These are phyloP conservation scores for Hoplostethus atlanticus DNA, from an alignment of 2,797 vertebrate species.

Conservation along the genomic window DNA sequence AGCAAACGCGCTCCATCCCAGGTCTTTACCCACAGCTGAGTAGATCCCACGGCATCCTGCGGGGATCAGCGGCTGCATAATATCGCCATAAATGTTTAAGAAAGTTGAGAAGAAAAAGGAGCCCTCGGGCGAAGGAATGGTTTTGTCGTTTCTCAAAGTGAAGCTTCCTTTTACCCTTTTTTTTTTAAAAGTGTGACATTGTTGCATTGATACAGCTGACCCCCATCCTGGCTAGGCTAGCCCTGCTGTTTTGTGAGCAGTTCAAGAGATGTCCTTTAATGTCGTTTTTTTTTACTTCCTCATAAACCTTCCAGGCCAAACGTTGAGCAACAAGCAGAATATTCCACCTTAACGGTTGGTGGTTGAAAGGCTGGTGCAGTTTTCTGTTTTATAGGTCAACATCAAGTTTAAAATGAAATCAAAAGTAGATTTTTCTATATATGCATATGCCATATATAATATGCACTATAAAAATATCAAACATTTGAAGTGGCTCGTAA, in stretches of 20 bases:
- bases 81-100: constrained; percentile 27
- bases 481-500: no score
- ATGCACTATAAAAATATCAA: no score
- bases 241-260: not conserved
- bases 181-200: not conserved
- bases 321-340: no score
- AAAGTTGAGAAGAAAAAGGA: not conserved
- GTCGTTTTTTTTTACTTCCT: not conserved
- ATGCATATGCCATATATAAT: no score
- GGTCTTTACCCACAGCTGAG: constrained; percentile 43
- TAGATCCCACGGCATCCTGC: constrained; percentile 42
- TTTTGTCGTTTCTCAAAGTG: not conserved
- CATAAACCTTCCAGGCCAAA: no score
- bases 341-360: no score
- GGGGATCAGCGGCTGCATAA: constrained; percentile 1
- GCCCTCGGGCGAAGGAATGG: constrained; percentile 4
- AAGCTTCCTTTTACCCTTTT: constrained; percentile 8
- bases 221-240: constrained; percentile 18
- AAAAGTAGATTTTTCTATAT: no score
- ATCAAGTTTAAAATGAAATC: no score
- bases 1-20: constrained; percentile 16
- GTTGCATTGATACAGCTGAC: constrained; percentile 30
- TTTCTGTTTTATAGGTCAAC: no score
- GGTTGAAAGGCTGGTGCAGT: no score
- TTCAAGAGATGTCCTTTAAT: constrained; percentile 14